Conservation (phyloP, 2,797 vertebrate genomes). For the Hemitrygon akajei region DNA sequence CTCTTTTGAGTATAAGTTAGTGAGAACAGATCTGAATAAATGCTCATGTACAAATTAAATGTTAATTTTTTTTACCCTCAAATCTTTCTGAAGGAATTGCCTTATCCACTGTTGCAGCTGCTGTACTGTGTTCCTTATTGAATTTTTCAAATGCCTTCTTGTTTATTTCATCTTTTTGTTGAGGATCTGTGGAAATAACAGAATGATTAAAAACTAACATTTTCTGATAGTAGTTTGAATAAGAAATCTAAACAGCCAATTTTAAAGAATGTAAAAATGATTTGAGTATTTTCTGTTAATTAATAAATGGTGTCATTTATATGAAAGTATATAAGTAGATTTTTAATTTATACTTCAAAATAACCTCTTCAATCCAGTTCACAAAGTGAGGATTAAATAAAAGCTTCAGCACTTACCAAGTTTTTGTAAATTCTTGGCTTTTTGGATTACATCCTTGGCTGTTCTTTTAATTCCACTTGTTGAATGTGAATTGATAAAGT, state of each 20-base stretch:
- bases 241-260: not conserved
- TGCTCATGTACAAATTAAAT: not conserved
- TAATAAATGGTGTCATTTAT: too few species aligned
- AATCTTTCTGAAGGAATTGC: slow-evolving; percentile 86
- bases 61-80: slow-evolving; percentile 63
- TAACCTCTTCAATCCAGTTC: too few species aligned
- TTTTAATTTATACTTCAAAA: too few species aligned
- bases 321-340: too few species aligned
- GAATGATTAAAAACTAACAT: slow-evolving; percentile 18
- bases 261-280: too few species aligned
- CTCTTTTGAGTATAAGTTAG: not conserved
- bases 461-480: slow-evolving; percentile 79
- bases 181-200: slow-evolving; percentile 64
- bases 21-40: not conserved
- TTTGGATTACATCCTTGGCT: slow-evolving; percentile 93
- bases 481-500: slow-evolving; percentile 97
- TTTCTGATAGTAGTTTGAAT: not conserved
- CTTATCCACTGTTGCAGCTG: slow-evolving; percentile 74
- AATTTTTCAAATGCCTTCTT: slow-evolving; percentile 98
- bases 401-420: slow-evolving; percentile 62
- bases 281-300: too few species aligned
- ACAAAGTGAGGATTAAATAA: not conserved
- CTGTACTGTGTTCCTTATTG: slow-evolving; percentile 81
- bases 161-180: slow-evolving; percentile 95
- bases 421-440: slow-evolving; percentile 93